Evolutionary conservation across 2,113 vertebrate species (phyloP).

Genomic region (Grantiella picta): DNA sequence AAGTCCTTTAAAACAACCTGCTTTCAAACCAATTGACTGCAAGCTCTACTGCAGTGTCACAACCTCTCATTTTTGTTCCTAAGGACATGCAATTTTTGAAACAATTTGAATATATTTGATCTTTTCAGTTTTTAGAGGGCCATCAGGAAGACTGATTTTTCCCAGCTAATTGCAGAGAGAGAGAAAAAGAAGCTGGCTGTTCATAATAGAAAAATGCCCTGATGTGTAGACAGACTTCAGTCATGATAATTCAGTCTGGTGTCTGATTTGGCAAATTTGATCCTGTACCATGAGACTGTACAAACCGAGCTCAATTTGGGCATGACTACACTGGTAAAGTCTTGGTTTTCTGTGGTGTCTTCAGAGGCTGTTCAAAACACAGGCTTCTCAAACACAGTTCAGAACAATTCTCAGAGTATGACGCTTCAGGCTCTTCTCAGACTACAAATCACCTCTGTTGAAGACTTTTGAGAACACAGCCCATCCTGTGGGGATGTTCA

Average conservation of each 20-base stretch:
- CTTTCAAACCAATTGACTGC: not conserved
- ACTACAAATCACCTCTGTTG: rapidly evolving
- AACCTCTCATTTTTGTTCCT: not conserved
- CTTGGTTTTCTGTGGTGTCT: not conserved
- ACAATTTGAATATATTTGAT: not conserved
- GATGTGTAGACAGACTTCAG: not conserved
- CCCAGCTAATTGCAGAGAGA: not conserved
- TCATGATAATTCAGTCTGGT: not conserved
- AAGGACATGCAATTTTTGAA: not conserved
- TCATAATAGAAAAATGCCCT: not conserved
- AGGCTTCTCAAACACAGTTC: not conserved
- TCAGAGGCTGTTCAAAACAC: not conserved
- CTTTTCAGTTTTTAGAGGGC: not conserved
- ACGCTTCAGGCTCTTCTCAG: not conserved
- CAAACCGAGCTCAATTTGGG: not conserved
- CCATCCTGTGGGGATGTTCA: not conserved
- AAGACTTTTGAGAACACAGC: not conserved
- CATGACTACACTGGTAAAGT: not conserved
- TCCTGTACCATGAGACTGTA: not conserved
- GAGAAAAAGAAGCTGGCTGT: not conserved
- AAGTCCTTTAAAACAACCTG: not conserved
- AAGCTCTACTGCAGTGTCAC: not conserved
- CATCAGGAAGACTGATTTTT: not conserved
- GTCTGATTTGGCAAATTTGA: not conserved
- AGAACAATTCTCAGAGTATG: not conserved